phyloP scores from a whole-genome alignment of 2,888 invertebrate species.

The Frankliniella intonsa region DNA sequence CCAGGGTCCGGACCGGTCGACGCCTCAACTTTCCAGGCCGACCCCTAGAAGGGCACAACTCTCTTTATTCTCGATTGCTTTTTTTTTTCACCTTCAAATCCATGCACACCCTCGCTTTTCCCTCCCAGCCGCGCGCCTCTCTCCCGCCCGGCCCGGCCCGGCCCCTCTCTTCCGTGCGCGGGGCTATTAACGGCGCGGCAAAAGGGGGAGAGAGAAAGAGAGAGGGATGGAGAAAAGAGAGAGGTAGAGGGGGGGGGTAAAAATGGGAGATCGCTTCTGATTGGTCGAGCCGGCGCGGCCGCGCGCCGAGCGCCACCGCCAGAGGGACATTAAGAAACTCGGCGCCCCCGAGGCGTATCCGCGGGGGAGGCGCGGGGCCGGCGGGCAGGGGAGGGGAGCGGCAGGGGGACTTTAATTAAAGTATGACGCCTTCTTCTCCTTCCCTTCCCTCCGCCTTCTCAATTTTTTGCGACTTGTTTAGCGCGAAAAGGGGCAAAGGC shows the following conservation, averaged over 20 bases:
- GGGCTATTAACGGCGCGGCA: neutral
- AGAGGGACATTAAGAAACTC: constrained; percentile 21
- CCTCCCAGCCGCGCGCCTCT: neutral
- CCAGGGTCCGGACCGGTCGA: no score
- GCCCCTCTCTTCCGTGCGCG: neutral
- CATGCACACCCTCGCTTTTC: neutral
- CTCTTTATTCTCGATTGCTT: neutral
- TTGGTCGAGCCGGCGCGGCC: neutral
- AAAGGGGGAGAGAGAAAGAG: neutral
- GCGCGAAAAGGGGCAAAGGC: neutral
- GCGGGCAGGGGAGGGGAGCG: neutral
- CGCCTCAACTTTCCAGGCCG: no score
- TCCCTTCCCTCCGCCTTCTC: neutral
- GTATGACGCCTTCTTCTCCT: constrained; percentile 12
- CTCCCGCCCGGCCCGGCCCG: neutral
- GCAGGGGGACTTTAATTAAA: constrained; percentile 23
- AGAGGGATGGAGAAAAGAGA: neutral
- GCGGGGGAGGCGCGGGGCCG: no score
- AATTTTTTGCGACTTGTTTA: constrained; percentile 22
- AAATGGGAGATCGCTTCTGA: constrained; percentile 24
- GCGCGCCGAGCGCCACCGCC: neutral
- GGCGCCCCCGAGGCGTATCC: neutral
- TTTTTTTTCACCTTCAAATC: neutral
- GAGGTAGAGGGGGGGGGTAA: neutral
- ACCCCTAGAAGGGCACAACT: no score